A percentile compares a stretch with the other conserved stretches of the same genome.
phyloP scores from a whole-genome alignment of 2,113 vertebrate genomes.

The Bufo bufo region DNA sequence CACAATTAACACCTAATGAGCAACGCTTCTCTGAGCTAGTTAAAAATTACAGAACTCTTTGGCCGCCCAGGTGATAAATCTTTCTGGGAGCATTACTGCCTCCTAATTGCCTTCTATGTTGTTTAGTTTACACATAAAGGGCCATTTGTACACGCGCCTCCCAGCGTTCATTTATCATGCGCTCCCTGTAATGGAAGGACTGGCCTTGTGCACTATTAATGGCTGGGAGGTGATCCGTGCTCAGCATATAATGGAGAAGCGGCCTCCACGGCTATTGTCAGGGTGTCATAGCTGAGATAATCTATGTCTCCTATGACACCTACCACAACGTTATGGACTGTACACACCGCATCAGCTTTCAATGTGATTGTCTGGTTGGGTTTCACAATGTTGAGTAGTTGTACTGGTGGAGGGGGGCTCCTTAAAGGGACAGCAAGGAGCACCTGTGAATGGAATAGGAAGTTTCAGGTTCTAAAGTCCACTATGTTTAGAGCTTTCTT shows the following conservation, averaged over 20 bases:
- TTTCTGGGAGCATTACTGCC: neutral
- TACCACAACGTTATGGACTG: neutral
- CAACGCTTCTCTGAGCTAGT: neutral
- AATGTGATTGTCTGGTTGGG: neutral
- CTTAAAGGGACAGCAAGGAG: too few species aligned
- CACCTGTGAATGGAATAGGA: too few species aligned
- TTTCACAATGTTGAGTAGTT: neutral
- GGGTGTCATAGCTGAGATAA: neutral
- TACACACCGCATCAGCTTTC: neutral
- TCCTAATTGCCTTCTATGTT: conserved; percentile 26
- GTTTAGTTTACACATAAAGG: conserved; percentile 41
- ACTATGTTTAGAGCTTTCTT: too few species aligned
- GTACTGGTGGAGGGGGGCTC: neutral
- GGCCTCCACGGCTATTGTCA: neutral
- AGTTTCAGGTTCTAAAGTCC: too few species aligned
- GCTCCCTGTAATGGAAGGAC: conserved; percentile 33
- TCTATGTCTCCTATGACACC: neutral
- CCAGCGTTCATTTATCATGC: conserved; percentile 24
- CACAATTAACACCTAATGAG: conserved; percentile 41
- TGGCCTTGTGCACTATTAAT: conserved; percentile 35
- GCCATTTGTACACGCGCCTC: conserved; percentile 42
- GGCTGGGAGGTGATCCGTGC: conserved; percentile 1
- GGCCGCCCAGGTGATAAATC: conserved; percentile 39
- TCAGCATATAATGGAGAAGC: neutral
- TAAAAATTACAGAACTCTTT: conserved; percentile 24